Base-by-base conservation (phyloP, 2,888 invertebrate species). In the Caenorhabditis sp. region DNA sequence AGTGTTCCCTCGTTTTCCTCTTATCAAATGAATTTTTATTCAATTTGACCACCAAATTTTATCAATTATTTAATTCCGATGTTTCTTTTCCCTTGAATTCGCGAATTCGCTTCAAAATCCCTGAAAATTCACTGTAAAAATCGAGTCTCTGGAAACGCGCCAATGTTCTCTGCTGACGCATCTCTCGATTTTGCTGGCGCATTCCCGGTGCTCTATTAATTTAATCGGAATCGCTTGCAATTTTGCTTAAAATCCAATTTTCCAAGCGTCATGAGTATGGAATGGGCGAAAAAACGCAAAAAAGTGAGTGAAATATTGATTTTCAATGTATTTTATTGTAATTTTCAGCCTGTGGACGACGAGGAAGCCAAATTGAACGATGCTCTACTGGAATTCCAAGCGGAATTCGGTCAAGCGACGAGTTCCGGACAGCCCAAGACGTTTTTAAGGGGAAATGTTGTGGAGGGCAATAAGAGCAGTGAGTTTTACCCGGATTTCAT, bases 361-460 rank as follows among this genome's bases (percentile, higher is more conserved):
- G 82, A 82, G 11, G 82, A 82, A 37, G 82, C 78, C 9, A 70
- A 82, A 20, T 32, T 82, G 28, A 82, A 74, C 61, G 82, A 82
- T 28, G 82, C 82, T 0, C 50, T 82, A 2, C 47, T 77, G 18
- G 82, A 82, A 26, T 82, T 82, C 40, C 82, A 82, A 61, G 78
- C 76, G 15, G 78, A 82, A 15, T 82, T 82, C 20, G 82, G 82
- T 3, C 82, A 82, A 62, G 9, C 51, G 3, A 55, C 71, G 2
- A 37, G 62, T n/a, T 22, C 62, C 4, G 20, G 64, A 8, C 68
- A 78, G 26, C 74, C 84, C 1, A 98, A 97, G 93, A 95, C 97
- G 53, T 99, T 99, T 97, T 96, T 99, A 6, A 97, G 98, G 93
- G 98, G 98, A 74, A 98, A 97, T 68, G 96, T 97, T 0, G 98